These are phyloP conservation scores for Callospermophilus lateralis DNA, from an alignment of 2,113 vertebrate species.

Conservation along the genomic window DNA sequence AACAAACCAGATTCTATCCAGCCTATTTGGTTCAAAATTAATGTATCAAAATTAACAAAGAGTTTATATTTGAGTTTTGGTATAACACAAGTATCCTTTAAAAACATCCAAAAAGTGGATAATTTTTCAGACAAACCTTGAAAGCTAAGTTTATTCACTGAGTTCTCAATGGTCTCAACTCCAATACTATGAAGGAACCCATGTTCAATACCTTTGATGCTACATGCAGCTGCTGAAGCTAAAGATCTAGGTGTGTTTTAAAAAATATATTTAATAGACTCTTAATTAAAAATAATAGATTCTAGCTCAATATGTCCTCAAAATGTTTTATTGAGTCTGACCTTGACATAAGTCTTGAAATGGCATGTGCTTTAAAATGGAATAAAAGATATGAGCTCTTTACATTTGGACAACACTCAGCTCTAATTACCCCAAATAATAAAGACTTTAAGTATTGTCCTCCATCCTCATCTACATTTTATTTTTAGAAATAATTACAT, in stretches of 20 bases:
- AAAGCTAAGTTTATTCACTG: background rate
- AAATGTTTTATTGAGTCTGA: background rate
- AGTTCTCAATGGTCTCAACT: background rate
- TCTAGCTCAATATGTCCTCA: background rate
- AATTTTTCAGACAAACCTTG: background rate
- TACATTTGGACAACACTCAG: background rate
- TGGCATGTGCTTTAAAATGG: background rate
- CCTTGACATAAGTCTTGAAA: background rate
- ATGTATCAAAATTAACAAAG: background rate
- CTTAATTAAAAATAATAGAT: background rate
- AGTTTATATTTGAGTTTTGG: background rate
- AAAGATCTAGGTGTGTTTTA: background rate
- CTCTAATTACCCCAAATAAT: background rate
- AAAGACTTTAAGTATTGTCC: background rate
- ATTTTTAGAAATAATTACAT: background rate
- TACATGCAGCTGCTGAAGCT: background rate
- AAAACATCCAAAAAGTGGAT: background rate
- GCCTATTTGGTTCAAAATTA: conserved; percentile 32
- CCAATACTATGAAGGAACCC: background rate
- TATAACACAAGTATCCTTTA: background rate
- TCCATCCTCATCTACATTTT: background rate
- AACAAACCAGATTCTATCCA: background rate
- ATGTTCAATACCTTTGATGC: background rate
- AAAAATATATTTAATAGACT: background rate
- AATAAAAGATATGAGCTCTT: background rate